Evolutionary conservation across 2,797 vertebrate genomes (phyloP), one percentile per base, ranked within the genome.

Genomic region (Coracias cyanogaster): DNA sequence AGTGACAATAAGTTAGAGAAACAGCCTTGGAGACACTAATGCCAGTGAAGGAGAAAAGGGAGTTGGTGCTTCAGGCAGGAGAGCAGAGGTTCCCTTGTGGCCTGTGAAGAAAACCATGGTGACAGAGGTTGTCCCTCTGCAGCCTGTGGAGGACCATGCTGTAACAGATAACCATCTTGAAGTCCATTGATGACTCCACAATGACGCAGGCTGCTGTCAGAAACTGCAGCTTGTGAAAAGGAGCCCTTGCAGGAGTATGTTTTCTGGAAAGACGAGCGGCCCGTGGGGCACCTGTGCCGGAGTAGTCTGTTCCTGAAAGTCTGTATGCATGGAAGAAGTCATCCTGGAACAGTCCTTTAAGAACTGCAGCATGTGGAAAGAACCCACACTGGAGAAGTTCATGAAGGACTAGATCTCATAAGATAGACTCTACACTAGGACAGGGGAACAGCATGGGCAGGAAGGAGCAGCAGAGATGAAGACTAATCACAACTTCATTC

Each of bases 201-300:
- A 31, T 73, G 35, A 37, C 72, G 21, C 3, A 5, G 28, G 22
- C 24, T 92, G 11, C 39, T 65, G 35, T 8, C 29, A 48, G 22
- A 15, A 66, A 11, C n/a, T 1, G 3, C 37, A 65, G 21, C 12
- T 26, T 11, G 4, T 31, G 26, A 10, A 69, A 16, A 46, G 19
- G 13, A 74, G 3, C 4, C 13, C 19, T 39, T 9, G 0, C 8
- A 54, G 28, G 9, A 45, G 3, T 2, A 51, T 7, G 4, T 25
- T 39, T 66, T 78, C 73, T 55, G 22, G 35, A 61, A 88, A 78
- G 60, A 43, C 6, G 17, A 60, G 37, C n/a, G 45, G 46, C 54
- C 33, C 10, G 19, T 39, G 14, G 7, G 19, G 25, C 14, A 64
- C 6, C 12, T 10, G 4, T 7, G 8, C 18, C 46, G 45, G 20